phyloP scores from a whole-genome alignment of 2,888 invertebrate species.

The Patella ulyssiponensis region DNA sequence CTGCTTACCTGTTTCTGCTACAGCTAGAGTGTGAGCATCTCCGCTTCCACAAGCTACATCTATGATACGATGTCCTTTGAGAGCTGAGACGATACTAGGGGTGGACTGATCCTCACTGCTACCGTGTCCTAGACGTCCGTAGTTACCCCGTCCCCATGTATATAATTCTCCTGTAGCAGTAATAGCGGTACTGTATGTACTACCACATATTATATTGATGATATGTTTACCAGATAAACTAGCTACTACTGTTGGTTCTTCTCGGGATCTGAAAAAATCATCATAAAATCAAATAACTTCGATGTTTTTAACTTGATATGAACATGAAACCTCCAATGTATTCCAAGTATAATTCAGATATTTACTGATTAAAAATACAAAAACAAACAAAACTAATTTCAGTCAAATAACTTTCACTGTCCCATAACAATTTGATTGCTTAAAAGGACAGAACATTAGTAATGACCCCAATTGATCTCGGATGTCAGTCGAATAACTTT shows the following conservation, averaged over 20 bases:
- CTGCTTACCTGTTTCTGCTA: conserved; percentile 90
- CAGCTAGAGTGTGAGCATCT: conserved; percentile 94
- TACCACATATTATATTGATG: conserved; percentile 91
- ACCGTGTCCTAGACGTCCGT: conserved; percentile 93
- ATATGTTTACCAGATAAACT: conserved; percentile 84
- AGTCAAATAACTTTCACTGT: no score
- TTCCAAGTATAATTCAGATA: no score
- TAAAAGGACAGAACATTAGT: no score
- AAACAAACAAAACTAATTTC: no score
- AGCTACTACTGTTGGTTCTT: conserved; percentile 89
- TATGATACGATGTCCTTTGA: conserved; percentile 69
- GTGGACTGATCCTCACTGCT: conserved; percentile 94
- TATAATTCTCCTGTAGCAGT: conserved; percentile 90
- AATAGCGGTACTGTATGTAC: conserved; percentile 93
- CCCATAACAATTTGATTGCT: no score
- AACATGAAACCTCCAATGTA: no score
- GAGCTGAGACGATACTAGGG: conserved; percentile 82
- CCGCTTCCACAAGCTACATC: conserved; percentile 90
- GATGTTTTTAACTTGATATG: no score
- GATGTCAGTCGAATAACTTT: no score
- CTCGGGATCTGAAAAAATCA: conserved; percentile 75
- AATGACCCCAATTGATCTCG: no score
- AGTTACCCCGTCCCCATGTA: conserved; percentile 96
- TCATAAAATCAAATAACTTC: not conserved
- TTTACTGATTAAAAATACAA: no score